Percentiles rank a stretch among this genome's conserved stretches.
phyloP scores from a whole-genome alignment of 37 sponge, comb jelly and placozoan species.

The Amphimedon queenslandica region DNA sequence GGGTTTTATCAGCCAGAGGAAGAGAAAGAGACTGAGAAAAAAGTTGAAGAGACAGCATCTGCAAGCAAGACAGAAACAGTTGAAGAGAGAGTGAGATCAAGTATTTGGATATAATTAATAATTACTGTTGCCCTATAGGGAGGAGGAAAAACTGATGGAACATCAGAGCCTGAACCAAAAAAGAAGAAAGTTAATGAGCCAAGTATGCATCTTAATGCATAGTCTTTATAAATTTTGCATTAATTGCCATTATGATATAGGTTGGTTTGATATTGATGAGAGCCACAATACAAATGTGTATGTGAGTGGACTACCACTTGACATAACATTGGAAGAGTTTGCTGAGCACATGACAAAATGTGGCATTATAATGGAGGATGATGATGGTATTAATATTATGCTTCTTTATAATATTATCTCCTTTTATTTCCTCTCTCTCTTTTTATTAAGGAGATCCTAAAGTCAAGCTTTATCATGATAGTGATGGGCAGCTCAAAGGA shows the following conservation, averaged over 20 bases:
- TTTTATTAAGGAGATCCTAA: conserved; percentile 62
- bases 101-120: too few species aligned
- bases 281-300: conserved; percentile 83
- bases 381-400: conserved; percentile 43
- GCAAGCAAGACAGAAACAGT: too few species aligned
- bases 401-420: neutral
- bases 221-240: neutral
- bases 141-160: neutral
- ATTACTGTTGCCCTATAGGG: too few species aligned
- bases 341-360: conserved; percentile 79
- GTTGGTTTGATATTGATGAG: conserved; percentile 94
- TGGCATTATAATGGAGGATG: conserved; percentile 87
- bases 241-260: conserved; percentile 11
- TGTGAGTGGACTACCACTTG: conserved; percentile 80
- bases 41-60: too few species aligned
- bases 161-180: neutral
- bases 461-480: conserved; percentile 85
- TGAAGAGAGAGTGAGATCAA: too few species aligned
- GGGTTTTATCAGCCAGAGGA: conserved; percentile 30
- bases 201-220: neutral
- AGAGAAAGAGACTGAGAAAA: too few species aligned
- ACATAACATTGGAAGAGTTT: conserved; percentile 84
- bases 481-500: conserved; percentile 86
- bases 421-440: neutral
- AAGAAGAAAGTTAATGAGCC: neutral